phyloP scores from a whole-genome alignment of 2,888 invertebrate genomes.

The Thymelicus sylvestris region DNA sequence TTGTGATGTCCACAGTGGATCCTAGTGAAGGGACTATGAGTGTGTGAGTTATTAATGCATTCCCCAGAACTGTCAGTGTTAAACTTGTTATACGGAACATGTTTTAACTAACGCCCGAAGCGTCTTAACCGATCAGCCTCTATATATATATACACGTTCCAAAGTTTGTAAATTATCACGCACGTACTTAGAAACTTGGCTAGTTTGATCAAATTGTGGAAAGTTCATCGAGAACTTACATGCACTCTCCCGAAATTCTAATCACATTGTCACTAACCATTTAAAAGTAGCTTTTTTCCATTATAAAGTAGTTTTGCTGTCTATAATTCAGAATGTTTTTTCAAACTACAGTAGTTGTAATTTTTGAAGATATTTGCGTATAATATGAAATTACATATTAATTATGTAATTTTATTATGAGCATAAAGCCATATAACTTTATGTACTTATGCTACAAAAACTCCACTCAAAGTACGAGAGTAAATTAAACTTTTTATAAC shows the following conservation, averaged over 20 bases:
- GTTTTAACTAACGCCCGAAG: slow-evolving; percentile 7
- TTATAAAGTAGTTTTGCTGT: not conserved
- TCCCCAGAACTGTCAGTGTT: not conserved
- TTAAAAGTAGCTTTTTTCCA: not conserved
- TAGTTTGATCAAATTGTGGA: slow-evolving; percentile 19
- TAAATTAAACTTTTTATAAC: too few relatives aligned
- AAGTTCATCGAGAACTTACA: not conserved
- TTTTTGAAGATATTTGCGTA: too few relatives aligned
- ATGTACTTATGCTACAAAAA: too few relatives aligned
- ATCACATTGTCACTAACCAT: not conserved
- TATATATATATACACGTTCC: slow-evolving; percentile 16
- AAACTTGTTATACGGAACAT: not conserved
- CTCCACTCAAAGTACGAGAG: too few relatives aligned
- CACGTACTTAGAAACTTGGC: slow-evolving; percentile 18
- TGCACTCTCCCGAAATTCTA: not conserved
- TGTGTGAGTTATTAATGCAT: not conserved
- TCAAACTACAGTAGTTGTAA: too few relatives aligned
- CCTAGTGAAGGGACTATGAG: not conserved
- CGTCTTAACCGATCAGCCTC: slow-evolving; percentile 21
- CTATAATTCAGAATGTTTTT: too few relatives aligned
- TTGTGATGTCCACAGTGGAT: not conserved
- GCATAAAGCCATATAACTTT: too few relatives aligned
- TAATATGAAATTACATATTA: too few relatives aligned
- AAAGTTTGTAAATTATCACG: not conserved
- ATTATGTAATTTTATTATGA: too few relatives aligned